Evolutionary conservation across 2,113 vertebrate genomes (phyloP).

Genomic region (Bolborhynchus lineola): DNA sequence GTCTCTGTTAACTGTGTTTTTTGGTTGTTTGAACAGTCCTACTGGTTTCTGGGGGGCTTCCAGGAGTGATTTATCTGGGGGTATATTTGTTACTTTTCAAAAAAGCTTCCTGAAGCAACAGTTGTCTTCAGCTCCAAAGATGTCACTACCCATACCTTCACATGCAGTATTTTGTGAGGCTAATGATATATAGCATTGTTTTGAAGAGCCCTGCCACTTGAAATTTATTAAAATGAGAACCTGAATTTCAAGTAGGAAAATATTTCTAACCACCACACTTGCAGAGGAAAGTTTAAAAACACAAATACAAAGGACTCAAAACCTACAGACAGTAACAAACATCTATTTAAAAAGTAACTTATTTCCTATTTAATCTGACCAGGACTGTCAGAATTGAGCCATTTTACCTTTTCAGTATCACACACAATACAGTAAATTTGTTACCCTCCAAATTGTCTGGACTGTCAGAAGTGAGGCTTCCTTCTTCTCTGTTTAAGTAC

Average conservation of each 20-base stretch:
- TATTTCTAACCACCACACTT: neutral
- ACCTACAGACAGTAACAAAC: neutral
- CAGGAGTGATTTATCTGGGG: neutral
- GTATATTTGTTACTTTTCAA: neutral
- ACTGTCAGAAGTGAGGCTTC: neutral
- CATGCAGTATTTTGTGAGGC: neutral
- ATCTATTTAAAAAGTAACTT: neutral
- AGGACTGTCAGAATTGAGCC: neutral
- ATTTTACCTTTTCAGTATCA: neutral
- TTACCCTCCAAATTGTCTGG: constrained; percentile 61
- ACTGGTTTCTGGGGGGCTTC: neutral
- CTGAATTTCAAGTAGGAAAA: neutral
- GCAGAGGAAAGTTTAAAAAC: neutral
- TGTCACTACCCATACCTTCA: neutral
- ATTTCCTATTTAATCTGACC: neutral
- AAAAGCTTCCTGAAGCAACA: neutral
- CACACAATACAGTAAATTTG: neutral
- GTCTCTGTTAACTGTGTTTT: neutral
- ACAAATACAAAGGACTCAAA: neutral
- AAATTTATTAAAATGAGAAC: neutral
- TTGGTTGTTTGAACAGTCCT: neutral
- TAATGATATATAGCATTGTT: neutral
- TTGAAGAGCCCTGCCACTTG: neutral
- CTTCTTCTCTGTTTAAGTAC: constrained; percentile 13
- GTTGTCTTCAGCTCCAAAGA: neutral